Percentiles rank a stretch among this genome's conserved stretches.
Evolutionary conservation across 2,888 invertebrate genomes (phyloP).

Genomic region (Elegia similella): DNA sequence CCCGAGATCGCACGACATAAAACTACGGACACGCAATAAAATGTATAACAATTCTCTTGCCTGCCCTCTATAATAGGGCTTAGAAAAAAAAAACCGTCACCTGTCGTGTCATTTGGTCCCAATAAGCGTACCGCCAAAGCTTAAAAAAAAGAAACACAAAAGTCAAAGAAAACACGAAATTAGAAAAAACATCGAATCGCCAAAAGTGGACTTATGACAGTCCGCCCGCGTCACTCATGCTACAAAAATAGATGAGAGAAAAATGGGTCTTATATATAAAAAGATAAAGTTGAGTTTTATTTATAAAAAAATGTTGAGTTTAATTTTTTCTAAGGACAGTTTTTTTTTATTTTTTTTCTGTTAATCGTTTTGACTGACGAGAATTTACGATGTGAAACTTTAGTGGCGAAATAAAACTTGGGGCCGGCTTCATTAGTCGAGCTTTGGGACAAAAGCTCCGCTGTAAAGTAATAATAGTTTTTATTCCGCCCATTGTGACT

Average conservation of each 20-base stretch:
- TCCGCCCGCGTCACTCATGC: slow-evolving; percentile 35
- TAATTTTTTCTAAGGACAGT: slow-evolving; percentile 46
- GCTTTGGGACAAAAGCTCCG: slow-evolving; percentile 54
- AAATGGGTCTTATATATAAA: slow-evolving; percentile 20
- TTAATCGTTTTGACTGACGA: slow-evolving; percentile 75
- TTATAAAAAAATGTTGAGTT: slow-evolving; percentile 17
- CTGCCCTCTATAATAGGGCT: slow-evolving; percentile 34
- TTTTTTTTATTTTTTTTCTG: slow-evolving; percentile 50
- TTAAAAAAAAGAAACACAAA: slow-evolving; percentile 13
- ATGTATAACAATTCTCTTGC: slow-evolving; percentile 72
- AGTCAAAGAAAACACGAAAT: slow-evolving; percentile 60
- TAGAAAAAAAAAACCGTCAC: slow-evolving; percentile 70
- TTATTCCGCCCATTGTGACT: slow-evolving; percentile 39
- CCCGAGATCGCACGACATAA: slow-evolving; percentile 52
- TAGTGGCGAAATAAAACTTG: slow-evolving; percentile 68
- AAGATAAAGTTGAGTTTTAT: slow-evolving; percentile 29
- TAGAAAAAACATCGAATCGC: slow-evolving; percentile 61
- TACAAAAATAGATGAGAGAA: slow-evolving; percentile 19
- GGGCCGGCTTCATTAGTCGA: slow-evolving; percentile 70
- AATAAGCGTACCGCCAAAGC: slow-evolving; percentile 72
- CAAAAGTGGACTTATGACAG: slow-evolving; percentile 69
- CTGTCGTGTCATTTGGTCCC: slow-evolving; percentile 81
- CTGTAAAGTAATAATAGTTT: slow-evolving; percentile 60
- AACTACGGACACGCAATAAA: slow-evolving; percentile 70
- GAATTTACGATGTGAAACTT: slow-evolving; percentile 78